These are phyloP conservation scores for Drosophila eohydei DNA, from an alignment of 2,888 invertebrate species.

Conservation along the genomic window DNA sequence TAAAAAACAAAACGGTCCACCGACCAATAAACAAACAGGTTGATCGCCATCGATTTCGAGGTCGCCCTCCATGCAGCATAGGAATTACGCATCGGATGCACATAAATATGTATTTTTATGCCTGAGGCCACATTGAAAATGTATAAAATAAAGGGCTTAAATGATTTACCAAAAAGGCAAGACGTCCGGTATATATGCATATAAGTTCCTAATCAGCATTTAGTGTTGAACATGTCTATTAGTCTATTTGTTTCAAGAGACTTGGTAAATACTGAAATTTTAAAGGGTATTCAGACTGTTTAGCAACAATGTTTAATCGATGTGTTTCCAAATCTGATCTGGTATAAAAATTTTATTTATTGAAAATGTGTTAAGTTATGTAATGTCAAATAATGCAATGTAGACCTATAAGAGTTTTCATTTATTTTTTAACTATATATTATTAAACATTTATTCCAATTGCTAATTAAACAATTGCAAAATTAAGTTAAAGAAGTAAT, in stretches of 20 bases:
- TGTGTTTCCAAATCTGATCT: background rate
- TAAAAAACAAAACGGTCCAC: constrained; percentile 39
- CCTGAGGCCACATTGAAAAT: background rate
- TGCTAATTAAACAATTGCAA: too few relatives aligned
- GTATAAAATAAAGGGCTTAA: background rate
- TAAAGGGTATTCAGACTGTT: background rate
- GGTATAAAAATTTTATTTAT: background rate
- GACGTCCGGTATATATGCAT: background rate
- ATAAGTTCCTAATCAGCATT: background rate
- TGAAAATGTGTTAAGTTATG: background rate
- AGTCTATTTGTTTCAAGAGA: background rate
- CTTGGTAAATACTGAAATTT: background rate
- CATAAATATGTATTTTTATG: background rate
- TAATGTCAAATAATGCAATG: too few relatives aligned
- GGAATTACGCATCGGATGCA: constrained; percentile 7
- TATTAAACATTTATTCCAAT: too few relatives aligned
- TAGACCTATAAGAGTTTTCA: too few relatives aligned
- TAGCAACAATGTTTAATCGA: background rate
- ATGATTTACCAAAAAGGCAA: too few relatives aligned
- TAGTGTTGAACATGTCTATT: background rate
- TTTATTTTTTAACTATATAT: too few relatives aligned
- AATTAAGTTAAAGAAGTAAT: too few relatives aligned
- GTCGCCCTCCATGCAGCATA: constrained; percentile 21
- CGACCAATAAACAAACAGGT: constrained; percentile 49
- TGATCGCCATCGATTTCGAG: constrained; percentile 51